These are phyloP conservation scores for Troides oblongomaculatus DNA, from an alignment of 2,888 invertebrate genomes.

Conservation along the genomic window DNA sequence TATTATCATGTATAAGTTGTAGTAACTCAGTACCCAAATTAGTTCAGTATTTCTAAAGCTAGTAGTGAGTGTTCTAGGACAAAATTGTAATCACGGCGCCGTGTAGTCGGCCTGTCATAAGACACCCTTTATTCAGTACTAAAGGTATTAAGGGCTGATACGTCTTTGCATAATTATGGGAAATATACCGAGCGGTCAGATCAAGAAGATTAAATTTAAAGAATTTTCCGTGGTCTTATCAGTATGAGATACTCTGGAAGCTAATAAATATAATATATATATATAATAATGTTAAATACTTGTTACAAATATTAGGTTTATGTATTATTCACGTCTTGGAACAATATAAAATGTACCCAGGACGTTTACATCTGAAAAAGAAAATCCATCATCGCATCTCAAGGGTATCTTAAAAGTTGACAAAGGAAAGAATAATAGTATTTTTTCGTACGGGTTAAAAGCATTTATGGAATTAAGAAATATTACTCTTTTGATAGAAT, in stretches of 20 bases:
- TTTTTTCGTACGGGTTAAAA: not conserved
- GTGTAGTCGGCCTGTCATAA: no score
- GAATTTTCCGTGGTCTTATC: not conserved
- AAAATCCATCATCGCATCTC: slow-evolving; percentile 1
- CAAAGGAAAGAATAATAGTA: slow-evolving; percentile 9
- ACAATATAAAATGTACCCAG: not conserved
- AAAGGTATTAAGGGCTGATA: no score
- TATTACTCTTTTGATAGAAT: not conserved
- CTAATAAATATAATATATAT: not conserved
- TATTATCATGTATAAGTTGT: no score
- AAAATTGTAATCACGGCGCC: no score
- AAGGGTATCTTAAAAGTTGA: slow-evolving; percentile 16
- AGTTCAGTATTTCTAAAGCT: no score
- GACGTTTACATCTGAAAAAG: not conserved
- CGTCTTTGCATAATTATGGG: no score
- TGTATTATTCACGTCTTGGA: not conserved
- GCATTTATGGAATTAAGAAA: not conserved
- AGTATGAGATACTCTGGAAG: not conserved
- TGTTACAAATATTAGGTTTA: no score
- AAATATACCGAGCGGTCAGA: no score
- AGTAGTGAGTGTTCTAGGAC: no score
- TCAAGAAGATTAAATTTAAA: no score
- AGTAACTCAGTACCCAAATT: no score
- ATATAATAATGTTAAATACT: not conserved
- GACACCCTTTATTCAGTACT: no score